Base-by-base conservation (phyloP, 2,797 vertebrate genomes). In the Siniperca undulata region DNA sequence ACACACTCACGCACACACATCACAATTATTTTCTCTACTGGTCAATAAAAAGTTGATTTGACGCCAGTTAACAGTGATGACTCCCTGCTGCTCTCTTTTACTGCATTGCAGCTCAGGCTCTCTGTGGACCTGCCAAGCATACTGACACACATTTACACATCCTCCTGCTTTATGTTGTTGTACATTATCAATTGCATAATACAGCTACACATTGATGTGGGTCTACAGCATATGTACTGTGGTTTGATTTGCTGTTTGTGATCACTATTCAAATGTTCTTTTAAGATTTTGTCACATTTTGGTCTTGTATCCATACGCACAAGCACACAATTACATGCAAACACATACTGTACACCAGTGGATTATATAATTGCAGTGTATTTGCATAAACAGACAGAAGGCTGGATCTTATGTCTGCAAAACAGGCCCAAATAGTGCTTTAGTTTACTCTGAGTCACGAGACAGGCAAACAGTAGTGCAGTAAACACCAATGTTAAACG, bases 11-110 rank as follows among this genome's bases (percentile, higher is more conserved):
- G 71, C 67, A 80, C 85, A 61, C 24, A 81, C 64, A 76, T 70
- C 53, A 44, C 48, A 24, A 50, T 77, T 50, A 74, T 84, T 90
- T 81, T 90, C 84, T 89, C 86, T 87, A 91, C 77, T 87, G 86
- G 85, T 94, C 94, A 86, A 94, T 94, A 91, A 79, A 86, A 81
- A 82, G 78, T 90, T 75, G 86, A 93, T 88, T 87, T 76, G 56
- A 70, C 53, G 69, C 78, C 77, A 76, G 87, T 83, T 52, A 90
- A 82, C 73, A 59, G 66, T 62, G 61, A 38, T 55, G 84, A 81
- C 40, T 56, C 77, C 55, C 81, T 42, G 76, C 81, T 42, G 76
- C 79, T 86, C 66, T 80, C 44, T 44, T 72, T 82, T 83, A 79
- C 66, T 87, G 74, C 59, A 69, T 52, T 76, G 74, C 59, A 84